phyloP scores from a whole-genome alignment of 2,888 invertebrate genomes.

The Helobdella robusta region DNA sequence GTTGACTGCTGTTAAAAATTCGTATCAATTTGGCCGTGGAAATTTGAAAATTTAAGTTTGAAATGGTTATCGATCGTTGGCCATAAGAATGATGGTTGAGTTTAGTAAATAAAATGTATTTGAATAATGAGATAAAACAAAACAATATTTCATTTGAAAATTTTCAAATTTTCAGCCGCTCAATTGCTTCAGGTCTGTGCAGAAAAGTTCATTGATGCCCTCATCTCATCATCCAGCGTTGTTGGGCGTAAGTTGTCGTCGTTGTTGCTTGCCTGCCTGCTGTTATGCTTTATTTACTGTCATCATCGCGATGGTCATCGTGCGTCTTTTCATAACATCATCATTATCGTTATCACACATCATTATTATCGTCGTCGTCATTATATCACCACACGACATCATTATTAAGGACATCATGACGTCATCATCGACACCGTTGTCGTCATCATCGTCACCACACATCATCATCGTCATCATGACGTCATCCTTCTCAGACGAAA shows the following conservation, averaged over 20 bases:
- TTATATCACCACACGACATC: background rate
- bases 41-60: too few species aligned
- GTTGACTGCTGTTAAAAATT: too few species aligned
- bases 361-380: too few species aligned
- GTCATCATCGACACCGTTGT: background rate
- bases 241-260: constrained; percentile 22
- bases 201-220: constrained; percentile 21
- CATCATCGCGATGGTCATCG: too few species aligned
- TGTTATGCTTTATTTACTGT: background rate
- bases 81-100: too few species aligned
- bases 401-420: background rate
- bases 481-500: constrained; percentile 29
- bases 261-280: background rate
- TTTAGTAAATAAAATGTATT: background rate
- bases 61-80: too few species aligned
- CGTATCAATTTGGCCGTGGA: too few species aligned
- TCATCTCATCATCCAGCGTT: constrained; percentile 23
- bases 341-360: too few species aligned
- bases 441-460: background rate
- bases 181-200: constrained; percentile 24
- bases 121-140: background rate
- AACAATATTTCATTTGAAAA: background rate
- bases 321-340: too few species aligned
- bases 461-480: background rate
- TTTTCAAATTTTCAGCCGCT: constrained; percentile 7